Evolutionary conservation across 37 sponge, comb jelly and placozoan genomes (phyloP), one percentile per base, ranked within the genome.

Genomic region (Aplysina aerophoba): DNA sequence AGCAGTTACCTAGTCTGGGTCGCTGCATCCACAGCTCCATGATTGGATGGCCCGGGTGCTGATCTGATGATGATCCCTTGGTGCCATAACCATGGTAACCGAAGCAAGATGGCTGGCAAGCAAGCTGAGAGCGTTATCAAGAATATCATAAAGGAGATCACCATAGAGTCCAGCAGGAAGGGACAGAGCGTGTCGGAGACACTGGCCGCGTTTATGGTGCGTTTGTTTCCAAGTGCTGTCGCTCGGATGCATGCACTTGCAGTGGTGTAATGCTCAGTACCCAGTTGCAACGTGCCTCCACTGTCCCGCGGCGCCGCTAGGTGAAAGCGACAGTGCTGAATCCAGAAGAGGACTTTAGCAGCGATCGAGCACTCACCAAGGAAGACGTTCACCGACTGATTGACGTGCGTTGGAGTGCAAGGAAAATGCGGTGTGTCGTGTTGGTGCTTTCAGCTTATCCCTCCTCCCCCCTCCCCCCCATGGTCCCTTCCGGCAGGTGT

Each of bases 91-190:
- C 50, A 78, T 78, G 11, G 55, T 24, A 44, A 78, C 72, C 31
- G 36, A n/a, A 41, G 0, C 11, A 72, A 71, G 13, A 91, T 91
- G 92, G 90, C 94, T 22, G 59, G 77, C 39, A 77, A 83, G 16
- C 97, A 98, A 73, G 99, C 97, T 21, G 99, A 99, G 86, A 93
- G 97, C 57, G 97, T 99, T 20, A 99, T 99, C 41, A 91, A 93
- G 80, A 99, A 91, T 74, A 97, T 99, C 37, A 97, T 99, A 20
- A 88, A 90, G 74, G 97, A 99, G 84, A 95, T 99, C 22, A 65
- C 89, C 60, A 80, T 84, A 21, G 97, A 97, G 83, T 97, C 97
- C 64, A 86, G 89, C 33, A 83, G 91, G 12, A 55, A 87, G n/a
- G 99, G 97, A 0, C 86, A 93, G 73, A 84, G 82, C 62, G 91